Evolutionary conservation across 1,140 invertebrate genomes (phyloP).

Genomic region (Apocrypta bakeri): DNA sequence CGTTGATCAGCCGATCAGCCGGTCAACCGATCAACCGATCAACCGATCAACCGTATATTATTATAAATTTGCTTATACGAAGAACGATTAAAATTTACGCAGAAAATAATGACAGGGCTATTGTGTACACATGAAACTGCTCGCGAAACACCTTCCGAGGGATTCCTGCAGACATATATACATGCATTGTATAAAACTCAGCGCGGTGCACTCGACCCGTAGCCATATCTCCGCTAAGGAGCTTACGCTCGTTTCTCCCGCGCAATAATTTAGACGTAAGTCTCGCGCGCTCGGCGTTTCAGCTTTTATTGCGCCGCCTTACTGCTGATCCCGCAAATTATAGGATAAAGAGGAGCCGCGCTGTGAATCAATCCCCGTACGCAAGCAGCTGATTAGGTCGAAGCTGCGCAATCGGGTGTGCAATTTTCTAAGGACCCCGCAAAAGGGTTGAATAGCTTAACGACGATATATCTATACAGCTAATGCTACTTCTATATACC

Average conservation of each 20-base stretch:
- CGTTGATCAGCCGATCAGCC: not conserved
- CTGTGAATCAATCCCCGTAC: conserved; percentile 40
- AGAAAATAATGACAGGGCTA: not conserved
- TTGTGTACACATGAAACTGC: not conserved
- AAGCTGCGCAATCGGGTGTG: not conserved
- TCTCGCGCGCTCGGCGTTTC: not conserved
- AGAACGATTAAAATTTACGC: not conserved
- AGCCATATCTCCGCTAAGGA: conserved; percentile 3
- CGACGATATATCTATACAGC: no score
- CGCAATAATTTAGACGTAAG: conserved; percentile 50
- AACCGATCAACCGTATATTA: no score
- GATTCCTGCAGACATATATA: not conserved
- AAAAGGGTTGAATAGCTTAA: no score
- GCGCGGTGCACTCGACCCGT: not conserved
- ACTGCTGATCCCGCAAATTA: conserved; percentile 43
- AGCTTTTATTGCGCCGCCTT: conserved; percentile 20
- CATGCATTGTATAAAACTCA: not conserved
- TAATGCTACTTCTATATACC: not conserved
- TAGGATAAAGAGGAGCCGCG: conserved; percentile 24
- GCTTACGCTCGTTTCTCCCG: conserved; percentile 21
- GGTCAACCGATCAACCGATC: no score
- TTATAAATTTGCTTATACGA: no score
- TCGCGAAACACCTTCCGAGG: not conserved
- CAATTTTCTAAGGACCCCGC: not conserved
- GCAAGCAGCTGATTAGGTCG: not conserved